Conservation (phyloP, 2,797 vertebrate species). For the Gallinago nigripennis region DNA sequence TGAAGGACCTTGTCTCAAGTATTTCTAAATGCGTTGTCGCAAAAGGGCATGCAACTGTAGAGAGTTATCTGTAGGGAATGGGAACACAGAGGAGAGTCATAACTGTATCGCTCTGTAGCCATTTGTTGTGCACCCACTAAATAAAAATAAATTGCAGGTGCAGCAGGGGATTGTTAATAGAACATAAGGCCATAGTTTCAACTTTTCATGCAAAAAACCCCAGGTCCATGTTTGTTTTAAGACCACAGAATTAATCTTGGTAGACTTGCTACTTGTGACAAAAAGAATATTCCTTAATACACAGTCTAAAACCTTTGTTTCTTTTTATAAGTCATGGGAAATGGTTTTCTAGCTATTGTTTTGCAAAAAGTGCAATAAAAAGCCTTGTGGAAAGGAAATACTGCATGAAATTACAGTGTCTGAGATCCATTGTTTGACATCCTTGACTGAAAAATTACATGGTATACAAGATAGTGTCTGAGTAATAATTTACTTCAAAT, state of each 20-base stretch:
- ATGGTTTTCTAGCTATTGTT: neutral
- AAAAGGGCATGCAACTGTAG: neutral
- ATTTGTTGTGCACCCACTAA: neutral
- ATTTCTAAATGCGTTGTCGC: neutral
- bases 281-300: neutral
- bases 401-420: slow-evolving; percentile 13
- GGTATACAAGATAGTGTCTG: neutral
- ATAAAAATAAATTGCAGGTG: neutral
- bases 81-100: neutral
- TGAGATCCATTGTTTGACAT: slow-evolving; percentile 2
- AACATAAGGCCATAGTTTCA: neutral
- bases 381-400: neutral
- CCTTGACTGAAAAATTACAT: neutral
- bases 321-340: neutral
- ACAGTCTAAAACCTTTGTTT: neutral
- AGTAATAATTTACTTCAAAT: slow-evolving; percentile 2
- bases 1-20: neutral
- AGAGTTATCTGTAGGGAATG: neutral
- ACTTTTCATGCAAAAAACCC: neutral
- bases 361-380: neutral
- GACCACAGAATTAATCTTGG: neutral
- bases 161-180: neutral
- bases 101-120: neutral
- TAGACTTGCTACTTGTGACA: neutral
- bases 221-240: neutral